Conservation (phyloP, 2,888 invertebrate species). For the Leptarthrus brevirostris region DNA sequence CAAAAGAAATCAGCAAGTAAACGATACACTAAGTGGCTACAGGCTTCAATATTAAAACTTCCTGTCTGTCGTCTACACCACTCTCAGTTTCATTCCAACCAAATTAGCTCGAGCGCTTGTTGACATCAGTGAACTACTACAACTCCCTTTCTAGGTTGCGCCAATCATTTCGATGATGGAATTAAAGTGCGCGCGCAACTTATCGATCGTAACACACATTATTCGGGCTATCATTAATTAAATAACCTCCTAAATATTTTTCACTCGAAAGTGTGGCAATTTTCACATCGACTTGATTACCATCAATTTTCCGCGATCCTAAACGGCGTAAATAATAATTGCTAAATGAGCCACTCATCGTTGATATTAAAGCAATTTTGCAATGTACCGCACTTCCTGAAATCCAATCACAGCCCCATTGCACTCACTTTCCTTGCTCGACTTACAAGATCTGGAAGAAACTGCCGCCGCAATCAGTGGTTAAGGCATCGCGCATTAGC, state of each 20-base stretch:
- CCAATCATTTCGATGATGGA: background rate
- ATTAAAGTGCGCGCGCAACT: conserved; percentile 1
- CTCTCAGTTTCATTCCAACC: background rate
- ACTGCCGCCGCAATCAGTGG: too few relatives aligned
- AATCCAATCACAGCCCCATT: background rate
- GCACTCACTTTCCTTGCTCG: background rate
- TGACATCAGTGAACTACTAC: too few relatives aligned
- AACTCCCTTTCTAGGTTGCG: too few relatives aligned
- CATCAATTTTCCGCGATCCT: too few relatives aligned
- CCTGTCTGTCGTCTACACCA: conserved; percentile 11
- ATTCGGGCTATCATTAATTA: too few relatives aligned
- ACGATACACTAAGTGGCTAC: background rate
- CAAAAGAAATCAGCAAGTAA: background rate
- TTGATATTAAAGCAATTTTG: conserved; percentile 12
- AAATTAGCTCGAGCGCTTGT: conserved; percentile 12
- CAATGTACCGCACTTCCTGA: conserved; percentile 18
- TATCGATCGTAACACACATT: too few relatives aligned
- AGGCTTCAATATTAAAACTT: conserved; percentile 27
- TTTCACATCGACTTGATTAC: too few relatives aligned
- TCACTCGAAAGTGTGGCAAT: too few relatives aligned
- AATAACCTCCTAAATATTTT: too few relatives aligned
- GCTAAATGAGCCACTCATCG: background rate
- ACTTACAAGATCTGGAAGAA: background rate
- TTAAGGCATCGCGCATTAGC: background rate
- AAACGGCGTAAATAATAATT: too few relatives aligned